Evolutionary conservation across 2,797 vertebrate species (phyloP), one percentile per base, ranked within the genome.

Genomic region (Parauchenoglanis punctatus): DNA sequence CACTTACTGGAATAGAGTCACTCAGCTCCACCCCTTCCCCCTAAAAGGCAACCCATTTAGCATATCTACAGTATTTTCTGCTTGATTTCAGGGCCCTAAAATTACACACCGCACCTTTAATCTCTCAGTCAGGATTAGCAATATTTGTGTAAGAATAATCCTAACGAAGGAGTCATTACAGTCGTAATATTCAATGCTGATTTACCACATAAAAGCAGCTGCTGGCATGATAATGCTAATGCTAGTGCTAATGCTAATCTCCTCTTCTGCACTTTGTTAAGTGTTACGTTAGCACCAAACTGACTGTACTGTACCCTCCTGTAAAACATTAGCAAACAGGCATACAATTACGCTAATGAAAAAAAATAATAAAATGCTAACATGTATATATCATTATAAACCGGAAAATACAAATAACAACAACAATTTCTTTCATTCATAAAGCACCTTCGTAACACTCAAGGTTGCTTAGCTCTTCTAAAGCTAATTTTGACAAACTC

Each of bases 361-460:
- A 46, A 44, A 44, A 40, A 20, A 58, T 3, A n/a, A 13, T 12
- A 65, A 28, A 28, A 17, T 11, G 13, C 52, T 56, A 76, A 54
- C 23, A 61, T 44, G 44, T 61, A 44, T 61, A 44, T 17, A 20
- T 81, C 54, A 58, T 11, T 80, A 40, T 81, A 59, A 81, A 61
- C 20, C 11, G 2, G 10, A 23, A 80, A 80, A 80, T 80, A n/a
- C 20, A 81, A 63, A 17, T 10, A 44, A 63, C 25, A 78, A 56
- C 25, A 58, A 28, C 56, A 59, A 23, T 23, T 44, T 46, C 17
- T 65, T 49, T 28, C 31, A 82, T 82, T 82, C 67, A 67, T 67
- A 82, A 65, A 65, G 81, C 81, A 82, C 59, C 81, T 52, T 52
- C 18, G 2, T 67, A 52, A 83, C 59, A 52, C 44, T 49, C 44